A percentile compares a stretch with the other conserved stretches of the same genome.
Evolutionary conservation across 2,113 vertebrate species (phyloP).

Genomic region (Puma concolor): DNA sequence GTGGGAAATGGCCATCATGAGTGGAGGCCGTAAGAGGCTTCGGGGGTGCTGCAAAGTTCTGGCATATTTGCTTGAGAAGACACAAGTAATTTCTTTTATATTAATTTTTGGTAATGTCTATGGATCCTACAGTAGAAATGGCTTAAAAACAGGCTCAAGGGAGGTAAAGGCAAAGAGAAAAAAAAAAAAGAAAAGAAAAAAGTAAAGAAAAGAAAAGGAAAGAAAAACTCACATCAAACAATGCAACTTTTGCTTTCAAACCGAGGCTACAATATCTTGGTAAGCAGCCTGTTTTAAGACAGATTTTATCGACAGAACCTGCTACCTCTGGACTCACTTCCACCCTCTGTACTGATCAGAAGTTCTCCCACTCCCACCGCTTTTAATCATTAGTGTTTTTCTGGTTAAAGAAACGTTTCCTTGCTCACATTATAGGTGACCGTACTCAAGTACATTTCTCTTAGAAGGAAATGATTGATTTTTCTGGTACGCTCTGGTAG

Average conservation of each 20-base stretch:
- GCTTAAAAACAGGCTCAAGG: neutral
- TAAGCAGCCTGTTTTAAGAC: neutral
- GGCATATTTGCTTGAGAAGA: neutral
- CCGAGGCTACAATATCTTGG: neutral
- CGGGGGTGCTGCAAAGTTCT: neutral
- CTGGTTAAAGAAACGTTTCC: neutral
- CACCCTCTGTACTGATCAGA: neutral
- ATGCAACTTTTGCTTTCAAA: neutral
- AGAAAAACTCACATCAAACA: too few relatives aligned
- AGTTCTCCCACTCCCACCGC: neutral
- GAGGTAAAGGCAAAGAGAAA: neutral
- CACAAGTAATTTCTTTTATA: neutral
- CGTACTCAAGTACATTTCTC: constrained; percentile 17
- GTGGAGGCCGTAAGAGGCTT: neutral
- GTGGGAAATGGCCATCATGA: too few relatives aligned
- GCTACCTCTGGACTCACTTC: neutral
- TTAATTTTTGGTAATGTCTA: neutral
- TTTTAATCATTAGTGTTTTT: constrained; percentile 48
- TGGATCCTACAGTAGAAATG: neutral
- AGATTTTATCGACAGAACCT: neutral
- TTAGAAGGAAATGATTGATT: constrained; percentile 61
- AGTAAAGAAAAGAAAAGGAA: too few relatives aligned
- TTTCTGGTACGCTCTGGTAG: constrained; percentile 70
- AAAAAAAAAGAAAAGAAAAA: neutral
- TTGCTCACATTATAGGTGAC: neutral